These are phyloP conservation scores for Pogoniulus pusillus DNA, from an alignment of 2,797 vertebrate species.

Conservation along the genomic window DNA sequence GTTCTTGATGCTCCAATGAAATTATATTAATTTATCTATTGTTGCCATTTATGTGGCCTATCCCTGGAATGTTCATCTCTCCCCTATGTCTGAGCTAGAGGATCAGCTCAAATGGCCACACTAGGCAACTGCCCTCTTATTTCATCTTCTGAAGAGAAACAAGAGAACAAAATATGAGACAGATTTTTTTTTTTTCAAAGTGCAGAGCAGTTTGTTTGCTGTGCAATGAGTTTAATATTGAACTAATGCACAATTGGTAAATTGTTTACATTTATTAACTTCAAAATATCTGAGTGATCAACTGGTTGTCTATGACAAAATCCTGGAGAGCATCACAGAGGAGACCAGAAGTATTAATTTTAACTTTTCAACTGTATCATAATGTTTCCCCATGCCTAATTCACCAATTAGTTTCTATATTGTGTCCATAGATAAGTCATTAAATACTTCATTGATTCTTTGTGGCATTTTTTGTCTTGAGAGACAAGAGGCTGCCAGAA, in stretches of 20 bases:
- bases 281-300: not conserved
- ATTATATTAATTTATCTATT: too few species aligned
- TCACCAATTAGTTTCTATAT: not conserved
- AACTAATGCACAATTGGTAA: not conserved
- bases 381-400: not conserved
- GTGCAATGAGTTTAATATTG: not conserved
- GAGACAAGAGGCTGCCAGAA: not conserved
- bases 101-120: too few species aligned
- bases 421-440: not conserved
- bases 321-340: not conserved
- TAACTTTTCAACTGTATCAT: not conserved
- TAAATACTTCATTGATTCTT: not conserved
- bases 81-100: too few species aligned
- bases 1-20: too few species aligned
- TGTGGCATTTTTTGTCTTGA: not conserved
- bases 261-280: not conserved
- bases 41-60: too few species aligned
- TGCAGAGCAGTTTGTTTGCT: not conserved
- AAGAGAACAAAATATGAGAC: not conserved
- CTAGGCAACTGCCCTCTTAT: not conserved
- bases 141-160: not conserved
- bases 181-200: not conserved
- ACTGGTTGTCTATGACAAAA: not conserved
- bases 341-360: not conserved
- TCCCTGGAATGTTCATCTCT: too few species aligned